Base-by-base conservation (phyloP, 2,113 vertebrate genomes). In the Cavia porcellus region DNA sequence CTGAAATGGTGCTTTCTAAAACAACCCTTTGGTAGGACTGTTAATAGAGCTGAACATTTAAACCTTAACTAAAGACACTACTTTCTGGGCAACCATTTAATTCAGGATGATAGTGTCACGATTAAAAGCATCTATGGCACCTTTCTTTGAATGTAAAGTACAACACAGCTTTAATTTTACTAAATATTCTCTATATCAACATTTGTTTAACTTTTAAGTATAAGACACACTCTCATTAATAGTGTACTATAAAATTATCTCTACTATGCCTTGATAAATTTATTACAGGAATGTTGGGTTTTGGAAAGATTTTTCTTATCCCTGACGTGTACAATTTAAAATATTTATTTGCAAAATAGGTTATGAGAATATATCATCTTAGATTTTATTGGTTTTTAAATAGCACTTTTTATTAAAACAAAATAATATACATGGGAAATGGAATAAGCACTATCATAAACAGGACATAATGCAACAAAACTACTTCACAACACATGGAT, bases 41-140 rank as follows among this genome's bases (percentile, higher is more conserved):
- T 97, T 57, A 32, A 72, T 96, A 80, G 81, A 98, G 95, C 72
- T 97, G 42, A 97, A 83, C 68, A 74, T 38, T n/a, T 90, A 42
- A 17, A 61, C 87, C 52, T 83, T 74, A 86, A 90, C 20, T 62
- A 97, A 93, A 93, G 52, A 0, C 55, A 38, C n/a, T 3, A 93
- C 86, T 96, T 95, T 82, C 32, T 64, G 81, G 66, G 47, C 42
- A 97, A 94, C 94, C 94, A 96, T 96, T 98, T 89, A 86, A 96
- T 97, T 98, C 97, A 68, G 42, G 74, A 15, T 77, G 89, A 72
- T 30, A 89, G 66, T 96, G 59, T 97, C 81, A 91, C 97, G 90
- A 97, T 98, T 98, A 98, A 91, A 95, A 97, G 55, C 59, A 62
- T 96, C 52, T 14, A 83, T 97, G 61, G 35, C n/a, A 98, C 70